These are phyloP conservation scores for Acanthis flammea DNA, from an alignment of 2,797 vertebrate genomes.

Conservation along the genomic window DNA sequence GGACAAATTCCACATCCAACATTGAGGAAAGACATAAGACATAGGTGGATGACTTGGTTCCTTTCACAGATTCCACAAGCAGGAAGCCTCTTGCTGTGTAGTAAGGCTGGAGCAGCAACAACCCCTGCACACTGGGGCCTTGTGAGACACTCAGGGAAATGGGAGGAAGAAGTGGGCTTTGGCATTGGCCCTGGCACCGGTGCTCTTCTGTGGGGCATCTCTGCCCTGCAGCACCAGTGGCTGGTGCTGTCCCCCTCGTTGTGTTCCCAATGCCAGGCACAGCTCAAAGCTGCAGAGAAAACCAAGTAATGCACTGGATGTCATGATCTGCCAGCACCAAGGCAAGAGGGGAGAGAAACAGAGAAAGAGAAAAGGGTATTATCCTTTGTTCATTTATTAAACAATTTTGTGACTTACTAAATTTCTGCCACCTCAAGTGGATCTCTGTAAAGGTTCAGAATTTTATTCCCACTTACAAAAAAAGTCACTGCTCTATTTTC, in stretches of 20 bases:
- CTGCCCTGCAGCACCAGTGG: not conserved
- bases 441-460: not conserved
- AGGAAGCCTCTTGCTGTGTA: fast-evolving
- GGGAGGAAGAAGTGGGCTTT: not conserved
- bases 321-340: not conserved
- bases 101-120: not conserved
- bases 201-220: not conserved
- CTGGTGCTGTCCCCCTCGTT: not conserved
- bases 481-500: not conserved
- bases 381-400: not conserved
- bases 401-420: not conserved
- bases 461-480: not conserved
- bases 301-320: not conserved
- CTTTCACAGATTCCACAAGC: not conserved
- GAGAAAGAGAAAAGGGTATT: not conserved
- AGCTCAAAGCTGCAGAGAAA: not conserved
- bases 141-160: not conserved
- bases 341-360: not conserved
- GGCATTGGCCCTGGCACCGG: not conserved
- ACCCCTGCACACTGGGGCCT: not conserved
- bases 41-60: not conserved
- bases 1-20: not conserved
- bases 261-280: not conserved
- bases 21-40: not conserved
- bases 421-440: not conserved